Base-by-base conservation (phyloP, 2,888 invertebrate species). In the Cactoblastis cactorum region DNA sequence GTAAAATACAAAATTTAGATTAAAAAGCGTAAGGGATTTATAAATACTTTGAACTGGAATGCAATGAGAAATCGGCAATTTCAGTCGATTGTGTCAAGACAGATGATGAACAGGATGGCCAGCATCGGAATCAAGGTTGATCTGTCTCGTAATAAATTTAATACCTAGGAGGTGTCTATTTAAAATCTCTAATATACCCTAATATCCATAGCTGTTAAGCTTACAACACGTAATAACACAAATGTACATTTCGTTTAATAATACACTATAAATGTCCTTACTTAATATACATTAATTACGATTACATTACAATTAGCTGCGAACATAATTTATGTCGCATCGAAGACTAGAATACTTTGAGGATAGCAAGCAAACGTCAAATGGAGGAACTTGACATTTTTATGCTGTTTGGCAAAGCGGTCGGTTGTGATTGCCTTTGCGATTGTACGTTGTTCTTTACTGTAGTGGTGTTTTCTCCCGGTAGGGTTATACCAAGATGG, bases 261-360 rank as follows among this genome's bases (percentile, higher is more conserved):
- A 81, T 79, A 82, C 77, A 82, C 80, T 66, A 65, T 65, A 80
- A 74, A 81, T 79, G 80, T 81, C 72, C 82, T 77, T 84, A 64
- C 82, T 77, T 84, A 64, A 28, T 71, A 74, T 68, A 67, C 66
- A 73, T 73, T 73, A 76, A 68, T 71, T 71, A 71, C 70, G 22
- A 41, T 80, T 82, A 81, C 71, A 80, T 80, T 84, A 85, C 57
- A 85, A 78, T 84, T 88, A 89, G 76, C 82, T 78, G 86, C 88
- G 78, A 77, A 72, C 86, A 81, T 83, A 83, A 68, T 77, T 79
- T 79, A 83, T 78, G 83, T 80, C 81, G 87, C 87, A 65, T 72
- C 74, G 70, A 74, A 83, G 90, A 90, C 90, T 90, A 90, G 90
- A 89, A 90, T 86, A 83, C 79, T 79, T 90, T 90, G 88, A 90